Evolutionary conservation across 2,113 vertebrate genomes (phyloP).

Genomic region (Setophaga kirtlandii): DNA sequence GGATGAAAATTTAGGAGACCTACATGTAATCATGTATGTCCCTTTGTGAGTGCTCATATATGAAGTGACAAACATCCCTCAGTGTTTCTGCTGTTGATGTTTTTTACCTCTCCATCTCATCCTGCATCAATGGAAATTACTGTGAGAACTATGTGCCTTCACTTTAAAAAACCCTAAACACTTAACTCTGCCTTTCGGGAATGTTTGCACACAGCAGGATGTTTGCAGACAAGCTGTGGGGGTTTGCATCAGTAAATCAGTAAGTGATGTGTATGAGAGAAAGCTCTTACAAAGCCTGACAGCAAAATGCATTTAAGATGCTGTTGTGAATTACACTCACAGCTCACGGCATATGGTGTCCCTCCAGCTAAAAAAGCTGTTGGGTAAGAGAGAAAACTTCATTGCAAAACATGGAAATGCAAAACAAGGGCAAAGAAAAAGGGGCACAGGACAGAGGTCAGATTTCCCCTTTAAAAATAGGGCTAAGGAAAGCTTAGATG

Average conservation of each 20-base stretch:
- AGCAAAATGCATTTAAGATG: background rate
- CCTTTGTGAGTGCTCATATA: background rate
- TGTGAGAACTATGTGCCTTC: background rate
- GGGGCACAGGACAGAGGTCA: constrained; percentile 66
- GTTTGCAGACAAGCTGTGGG: background rate
- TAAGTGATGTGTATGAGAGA: background rate
- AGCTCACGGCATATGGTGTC: background rate
- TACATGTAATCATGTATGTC: background rate
- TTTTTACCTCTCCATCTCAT: background rate
- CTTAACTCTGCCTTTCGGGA: background rate
- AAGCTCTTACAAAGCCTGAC: background rate
- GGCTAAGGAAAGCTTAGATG: constrained; percentile 71
- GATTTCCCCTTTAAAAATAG: constrained; percentile 73
- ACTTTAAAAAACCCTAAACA: background rate
- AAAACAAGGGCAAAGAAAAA: constrained; percentile 66
- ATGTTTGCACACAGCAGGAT: background rate
- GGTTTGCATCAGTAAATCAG: background rate
- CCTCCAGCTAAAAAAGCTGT: background rate
- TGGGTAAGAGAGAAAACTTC: background rate
- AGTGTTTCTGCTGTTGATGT: background rate
- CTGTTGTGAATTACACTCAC: background rate
- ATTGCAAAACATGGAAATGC: constrained; percentile 32
- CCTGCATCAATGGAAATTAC: background rate
- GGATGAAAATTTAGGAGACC: background rate
- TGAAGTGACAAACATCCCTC: background rate